These are phyloP conservation scores for Hesperia comma DNA, from an alignment of 2,888 invertebrate genomes.

Conservation along the genomic window DNA sequence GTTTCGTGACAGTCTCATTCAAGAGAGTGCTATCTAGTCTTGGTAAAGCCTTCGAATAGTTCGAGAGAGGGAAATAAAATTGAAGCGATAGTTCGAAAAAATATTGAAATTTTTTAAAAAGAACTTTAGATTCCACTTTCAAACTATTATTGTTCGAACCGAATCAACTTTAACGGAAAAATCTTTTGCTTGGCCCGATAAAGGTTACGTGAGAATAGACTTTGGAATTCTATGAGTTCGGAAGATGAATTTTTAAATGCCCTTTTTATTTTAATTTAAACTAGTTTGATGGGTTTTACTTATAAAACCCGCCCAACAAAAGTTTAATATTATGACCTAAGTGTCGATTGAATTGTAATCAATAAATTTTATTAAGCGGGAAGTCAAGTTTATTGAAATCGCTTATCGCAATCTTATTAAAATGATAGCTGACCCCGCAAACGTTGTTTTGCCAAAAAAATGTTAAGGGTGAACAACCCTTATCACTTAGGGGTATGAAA, in stretches of 20 bases:
- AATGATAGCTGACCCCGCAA: too few species aligned
- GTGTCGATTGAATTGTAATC: too few species aligned
- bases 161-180: slow-evolving; percentile 27
- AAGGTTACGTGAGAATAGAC: slow-evolving; percentile 14
- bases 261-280: neutral
- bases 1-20: slow-evolving; percentile 22
- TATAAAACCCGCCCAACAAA: too few species aligned
- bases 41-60: slow-evolving; percentile 18
- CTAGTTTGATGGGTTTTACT: too few species aligned
- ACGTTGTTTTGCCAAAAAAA: too few species aligned
- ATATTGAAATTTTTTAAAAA: slow-evolving; percentile 24
- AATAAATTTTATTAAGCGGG: too few species aligned
- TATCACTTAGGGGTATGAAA: too few species aligned
- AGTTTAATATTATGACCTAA: too few species aligned
- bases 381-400: too few species aligned
- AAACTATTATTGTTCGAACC: slow-evolving; percentile 23
- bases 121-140: slow-evolving; percentile 17
- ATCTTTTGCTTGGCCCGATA: slow-evolving; percentile 23
- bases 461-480: too few species aligned
- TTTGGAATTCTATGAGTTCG: neutral
- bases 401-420: too few species aligned
- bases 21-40: slow-evolving; percentile 32
- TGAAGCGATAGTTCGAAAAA: slow-evolving; percentile 21
- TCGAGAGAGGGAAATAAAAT: slow-evolving; percentile 8
- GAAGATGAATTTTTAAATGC: slow-evolving; percentile 3